Evolutionary conservation across 2,888 invertebrate species (phyloP).

Genomic region (Mycalesis mineus): DNA sequence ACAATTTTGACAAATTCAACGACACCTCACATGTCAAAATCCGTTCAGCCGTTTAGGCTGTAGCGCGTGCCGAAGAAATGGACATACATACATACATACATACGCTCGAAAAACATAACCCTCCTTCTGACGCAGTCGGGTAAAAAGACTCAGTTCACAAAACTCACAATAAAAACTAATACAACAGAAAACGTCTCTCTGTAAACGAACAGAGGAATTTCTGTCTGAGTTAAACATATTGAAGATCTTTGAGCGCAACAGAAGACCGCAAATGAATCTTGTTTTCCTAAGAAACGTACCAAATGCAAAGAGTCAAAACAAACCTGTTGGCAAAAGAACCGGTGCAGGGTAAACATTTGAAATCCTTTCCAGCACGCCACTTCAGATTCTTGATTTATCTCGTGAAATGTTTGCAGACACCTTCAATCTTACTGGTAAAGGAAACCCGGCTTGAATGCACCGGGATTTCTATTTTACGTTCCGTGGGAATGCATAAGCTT

Average conservation of each 20-base stretch:
- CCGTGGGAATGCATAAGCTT: not conserved
- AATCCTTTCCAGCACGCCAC: conserved; percentile 19
- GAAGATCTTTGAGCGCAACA: not conserved
- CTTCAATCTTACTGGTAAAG: conserved; percentile 14
- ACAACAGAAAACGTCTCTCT: too few species aligned
- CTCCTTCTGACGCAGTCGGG: too few species aligned
- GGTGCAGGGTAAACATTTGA: conserved; percentile 22
- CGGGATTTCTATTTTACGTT: not conserved
- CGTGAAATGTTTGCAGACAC: conserved; percentile 23
- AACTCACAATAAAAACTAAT: too few species aligned
- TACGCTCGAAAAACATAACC: too few species aligned
- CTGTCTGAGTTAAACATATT: not conserved
- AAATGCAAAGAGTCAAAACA: conserved; percentile 12
- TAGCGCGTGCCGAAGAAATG: too few species aligned
- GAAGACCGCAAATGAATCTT: not conserved
- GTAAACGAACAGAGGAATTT: not conserved
- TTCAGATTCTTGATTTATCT: conserved; percentile 23
- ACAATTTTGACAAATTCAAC: too few species aligned
- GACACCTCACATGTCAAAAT: too few species aligned
- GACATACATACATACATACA: too few species aligned
- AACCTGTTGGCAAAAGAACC: conserved; percentile 20
- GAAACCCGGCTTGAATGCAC: conserved; percentile 1
- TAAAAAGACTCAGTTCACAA: too few species aligned
- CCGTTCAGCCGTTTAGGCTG: too few species aligned
- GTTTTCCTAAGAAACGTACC: conserved; percentile 6